Percentiles rank a stretch among this genome's conserved stretches.
phyloP scores from a whole-genome alignment of 2,888 invertebrate genomes.

The Strigamia transsilvanica region DNA sequence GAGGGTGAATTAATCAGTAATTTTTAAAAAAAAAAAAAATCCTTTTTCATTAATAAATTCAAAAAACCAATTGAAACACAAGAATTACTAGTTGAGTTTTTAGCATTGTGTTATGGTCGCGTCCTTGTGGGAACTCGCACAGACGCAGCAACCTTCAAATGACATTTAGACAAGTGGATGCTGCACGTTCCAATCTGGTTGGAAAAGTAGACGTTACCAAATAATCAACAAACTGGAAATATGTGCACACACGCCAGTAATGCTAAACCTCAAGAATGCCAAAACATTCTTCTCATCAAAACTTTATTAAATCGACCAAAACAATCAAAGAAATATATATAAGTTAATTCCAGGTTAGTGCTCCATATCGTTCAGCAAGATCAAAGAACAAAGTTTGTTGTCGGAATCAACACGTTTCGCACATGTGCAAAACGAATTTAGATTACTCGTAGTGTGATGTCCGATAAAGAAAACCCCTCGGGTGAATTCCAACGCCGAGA shows the following conservation, averaged over 20 bases:
- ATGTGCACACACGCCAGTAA: neutral
- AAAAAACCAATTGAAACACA: neutral
- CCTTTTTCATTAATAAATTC: no score
- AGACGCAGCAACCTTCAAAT: slow-evolving; percentile 13
- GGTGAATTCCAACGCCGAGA: neutral
- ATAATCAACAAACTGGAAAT: neutral
- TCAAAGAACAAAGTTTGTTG: neutral
- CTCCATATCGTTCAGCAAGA: neutral
- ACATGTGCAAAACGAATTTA: neutral
- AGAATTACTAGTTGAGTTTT: neutral
- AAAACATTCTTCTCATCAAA: neutral
- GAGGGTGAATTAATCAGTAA: no score
- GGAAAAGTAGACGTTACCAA: neutral
- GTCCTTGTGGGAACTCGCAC: neutral
- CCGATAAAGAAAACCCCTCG: neutral
- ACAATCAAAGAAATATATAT: no score
- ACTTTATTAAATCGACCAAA: no score
- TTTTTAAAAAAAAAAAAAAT: no score
- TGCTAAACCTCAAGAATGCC: slow-evolving; percentile 1
- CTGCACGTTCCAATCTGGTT: slow-evolving; percentile 12
- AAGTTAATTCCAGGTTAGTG: neutral
- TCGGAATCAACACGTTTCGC: neutral
- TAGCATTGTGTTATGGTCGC: neutral
- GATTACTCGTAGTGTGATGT: slow-evolving; percentile 7
- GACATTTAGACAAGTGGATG: slow-evolving; percentile 19